These are phyloP conservation scores for Pseudotriccus pelzelni DNA, from an alignment of 2,797 vertebrate species.

Conservation along the genomic window DNA sequence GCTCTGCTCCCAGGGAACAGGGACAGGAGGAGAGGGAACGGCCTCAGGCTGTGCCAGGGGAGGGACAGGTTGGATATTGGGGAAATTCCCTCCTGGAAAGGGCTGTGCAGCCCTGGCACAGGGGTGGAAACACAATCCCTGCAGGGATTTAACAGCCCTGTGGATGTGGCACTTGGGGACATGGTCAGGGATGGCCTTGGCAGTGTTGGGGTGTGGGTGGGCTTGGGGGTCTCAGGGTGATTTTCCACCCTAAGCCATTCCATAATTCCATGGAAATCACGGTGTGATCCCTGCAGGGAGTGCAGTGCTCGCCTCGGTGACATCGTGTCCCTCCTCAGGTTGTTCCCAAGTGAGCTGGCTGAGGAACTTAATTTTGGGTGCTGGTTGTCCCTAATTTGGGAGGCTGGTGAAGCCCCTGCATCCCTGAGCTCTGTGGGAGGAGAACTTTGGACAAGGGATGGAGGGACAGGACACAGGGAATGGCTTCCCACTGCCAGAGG, in stretches of 20 bases:
- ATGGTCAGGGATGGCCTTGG: fast-evolving
- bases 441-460: too few species aligned
- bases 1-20: too few species aligned
- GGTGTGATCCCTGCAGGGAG: background rate
- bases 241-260: background rate
- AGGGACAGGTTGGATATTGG: too few species aligned
- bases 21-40: too few species aligned
- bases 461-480: background rate
- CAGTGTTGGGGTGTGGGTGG: background rate
- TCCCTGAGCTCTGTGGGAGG: background rate
- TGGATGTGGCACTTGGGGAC: background rate
- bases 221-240: background rate
- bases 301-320: background rate
- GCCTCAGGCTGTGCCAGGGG: too few species aligned
- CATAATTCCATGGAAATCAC: background rate
- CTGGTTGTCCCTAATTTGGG: background rate
- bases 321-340: background rate
- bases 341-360: background rate
- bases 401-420: background rate
- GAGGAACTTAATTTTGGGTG: background rate
- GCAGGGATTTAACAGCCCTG: too few species aligned
- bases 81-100: too few species aligned
- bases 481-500: background rate
- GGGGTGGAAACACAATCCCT: too few species aligned
- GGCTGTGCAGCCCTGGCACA: too few species aligned